Evolutionary conservation across 1,140 invertebrate species (phyloP), one percentile per base, ranked within the genome.

Genomic region (Drosophila nikananu): DNA sequence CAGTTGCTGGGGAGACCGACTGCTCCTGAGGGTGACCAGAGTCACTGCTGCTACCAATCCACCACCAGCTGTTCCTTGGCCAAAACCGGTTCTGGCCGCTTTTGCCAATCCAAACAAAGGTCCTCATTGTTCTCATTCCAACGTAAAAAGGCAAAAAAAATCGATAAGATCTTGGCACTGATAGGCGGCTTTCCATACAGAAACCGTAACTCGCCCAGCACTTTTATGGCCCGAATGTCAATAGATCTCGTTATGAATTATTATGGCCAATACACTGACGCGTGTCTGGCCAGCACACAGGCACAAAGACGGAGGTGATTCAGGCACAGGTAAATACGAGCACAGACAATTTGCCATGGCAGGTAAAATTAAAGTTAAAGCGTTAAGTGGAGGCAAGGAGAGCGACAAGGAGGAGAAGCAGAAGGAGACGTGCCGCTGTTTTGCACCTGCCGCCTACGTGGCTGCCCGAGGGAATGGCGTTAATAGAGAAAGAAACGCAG

Each of bases 391-490:
- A 62, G 80, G 19, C 23, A 44, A 21, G 60, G 46, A 48, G 66
- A 41, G 19, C 19, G 35, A 19, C 25, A 19, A 41, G 64, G 60
- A 59, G 68, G 64, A 27, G 61, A 37, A 12, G 77, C 52, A 49
- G 64, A 60, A 48, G 79, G 59, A 76, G 61, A 71, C 52, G 59
- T 70, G 71, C 60, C 70, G 30, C 55, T 64, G 61, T 75, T 81
- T 83, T 86, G 80, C 84, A 90, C 78, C 86, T 81, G 84, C 84
- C 84, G 70, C 86, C 81, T 89, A 89, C 86, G 77, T 79, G 66
- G 77, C 77, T 64, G 52, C 27, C 49, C 46, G 74, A 83, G 68
- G 66, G 63, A 89, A 80, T 65, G 64, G 62, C 58, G 46, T 48
- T 63, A 54, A 62, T 68, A 62, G 63, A 64, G 54, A 72, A 37